Percentiles rank a stretch among this genome's conserved stretches.
Evolutionary conservation across 23 tunicate species (phyloP).

Genomic region (Halocynthia aurantium): DNA sequence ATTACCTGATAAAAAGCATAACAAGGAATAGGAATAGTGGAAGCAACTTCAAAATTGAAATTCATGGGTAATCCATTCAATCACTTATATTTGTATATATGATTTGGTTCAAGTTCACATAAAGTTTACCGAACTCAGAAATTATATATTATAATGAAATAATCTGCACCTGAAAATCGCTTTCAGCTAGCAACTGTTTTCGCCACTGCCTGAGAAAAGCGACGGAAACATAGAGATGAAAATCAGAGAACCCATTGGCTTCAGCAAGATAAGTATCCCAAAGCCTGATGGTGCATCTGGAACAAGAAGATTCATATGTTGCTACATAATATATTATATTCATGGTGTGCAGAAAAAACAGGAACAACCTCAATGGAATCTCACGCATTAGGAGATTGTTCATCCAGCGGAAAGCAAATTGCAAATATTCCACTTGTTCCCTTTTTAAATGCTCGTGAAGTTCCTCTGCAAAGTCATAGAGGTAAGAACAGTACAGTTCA

Average conservation of each 20-base stretch:
- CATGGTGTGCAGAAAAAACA: slow-evolving; percentile 4
- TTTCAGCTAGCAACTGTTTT: slow-evolving; percentile 65
- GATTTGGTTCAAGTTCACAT: not conserved
- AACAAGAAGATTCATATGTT: not conserved
- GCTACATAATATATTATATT: not conserved
- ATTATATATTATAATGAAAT: not conserved
- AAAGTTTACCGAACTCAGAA: not conserved
- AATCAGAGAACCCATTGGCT: slow-evolving; percentile 86
- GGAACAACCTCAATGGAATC: slow-evolving; percentile 62
- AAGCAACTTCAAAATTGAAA: too few species aligned
- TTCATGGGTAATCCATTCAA: not conserved
- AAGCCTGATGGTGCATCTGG: slow-evolving; percentile 83
- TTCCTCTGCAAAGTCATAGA: slow-evolving; percentile 36
- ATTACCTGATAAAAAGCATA: too few species aligned
- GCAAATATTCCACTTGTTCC: slow-evolving; percentile 84
- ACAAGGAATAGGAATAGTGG: too few species aligned
- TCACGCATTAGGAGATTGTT: slow-evolving; percentile 95
- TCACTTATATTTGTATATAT: not conserved
- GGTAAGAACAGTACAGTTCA: not conserved
- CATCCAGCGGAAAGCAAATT: slow-evolving; percentile 98
- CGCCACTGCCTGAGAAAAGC: slow-evolving; percentile 95
- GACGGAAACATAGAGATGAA: slow-evolving; percentile 89
- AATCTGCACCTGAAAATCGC: slow-evolving; percentile 79
- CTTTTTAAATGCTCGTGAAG: slow-evolving; percentile 71
- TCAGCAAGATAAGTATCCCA: slow-evolving; percentile 99